A percentile compares a stretch with the other conserved stretches of the same genome.
Evolutionary conservation across 2,888 invertebrate genomes (phyloP).

Genomic region (Synergus japonicus): DNA sequence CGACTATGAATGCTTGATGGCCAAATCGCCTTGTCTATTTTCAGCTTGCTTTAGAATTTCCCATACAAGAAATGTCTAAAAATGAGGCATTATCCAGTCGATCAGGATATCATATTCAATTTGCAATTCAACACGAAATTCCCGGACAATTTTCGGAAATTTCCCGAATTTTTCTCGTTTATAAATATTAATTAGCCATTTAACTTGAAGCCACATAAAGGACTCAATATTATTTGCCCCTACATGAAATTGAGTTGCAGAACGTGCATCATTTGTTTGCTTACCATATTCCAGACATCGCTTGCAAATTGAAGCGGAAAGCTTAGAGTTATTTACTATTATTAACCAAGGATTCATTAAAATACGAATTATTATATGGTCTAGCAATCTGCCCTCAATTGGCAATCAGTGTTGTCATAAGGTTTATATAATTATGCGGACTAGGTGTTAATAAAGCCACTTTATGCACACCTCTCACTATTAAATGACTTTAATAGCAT

Average conservation of each 20-base stretch:
- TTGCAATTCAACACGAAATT: too few relatives aligned
- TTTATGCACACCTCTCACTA: background rate
- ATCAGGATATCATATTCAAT: too few relatives aligned
- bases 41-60: background rate
- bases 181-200: too few relatives aligned
- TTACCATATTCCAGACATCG: background rate
- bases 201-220: too few relatives aligned
- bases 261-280: background rate
- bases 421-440: background rate
- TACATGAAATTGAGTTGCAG: background rate
- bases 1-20: slow-evolving; percentile 19
- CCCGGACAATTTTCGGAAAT: too few relatives aligned
- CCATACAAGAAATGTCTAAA: too few relatives aligned
- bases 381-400: background rate
- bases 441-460: slow-evolving; percentile 1
- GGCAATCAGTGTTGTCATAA: background rate
- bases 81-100: too few relatives aligned
- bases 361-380: background rate
- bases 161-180: too few relatives aligned
- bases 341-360: background rate
- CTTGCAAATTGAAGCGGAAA: background rate
- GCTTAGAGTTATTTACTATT: background rate
- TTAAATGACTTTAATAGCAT: background rate
- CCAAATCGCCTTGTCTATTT: slow-evolving; percentile 16
- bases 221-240: background rate